phyloP scores from a whole-genome alignment of 2,113 vertebrate genomes.

The Apistogramma diplotaenia region DNA sequence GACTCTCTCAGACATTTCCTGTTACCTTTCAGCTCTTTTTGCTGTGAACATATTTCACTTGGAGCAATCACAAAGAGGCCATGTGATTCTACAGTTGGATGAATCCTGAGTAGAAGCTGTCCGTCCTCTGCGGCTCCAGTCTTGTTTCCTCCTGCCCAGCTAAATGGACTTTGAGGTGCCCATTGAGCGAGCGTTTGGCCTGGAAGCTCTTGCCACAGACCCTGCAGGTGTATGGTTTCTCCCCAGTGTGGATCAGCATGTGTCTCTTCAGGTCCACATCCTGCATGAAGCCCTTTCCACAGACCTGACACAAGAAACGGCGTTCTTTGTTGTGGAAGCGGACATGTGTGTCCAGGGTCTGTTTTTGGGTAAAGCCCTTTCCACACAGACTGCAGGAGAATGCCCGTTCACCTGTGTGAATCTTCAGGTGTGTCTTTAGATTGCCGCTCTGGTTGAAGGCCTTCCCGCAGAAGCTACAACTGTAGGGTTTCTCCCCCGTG shows the following conservation, averaged over 20 bases:
- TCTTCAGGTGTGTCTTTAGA: conserved; percentile 79
- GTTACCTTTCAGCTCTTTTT: not conserved
- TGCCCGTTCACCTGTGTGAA: conserved; percentile 75
- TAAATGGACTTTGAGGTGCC: conserved; percentile 47
- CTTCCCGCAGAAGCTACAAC: conserved; percentile 78
- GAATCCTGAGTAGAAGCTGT: conserved; percentile 7
- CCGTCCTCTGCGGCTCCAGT: not conserved
- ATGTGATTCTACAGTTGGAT: conserved; percentile 15
- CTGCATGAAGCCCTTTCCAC: conserved; percentile 65
- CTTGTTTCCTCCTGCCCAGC: not conserved
- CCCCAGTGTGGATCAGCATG: conserved; percentile 60
- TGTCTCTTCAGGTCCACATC: conserved; percentile 61
- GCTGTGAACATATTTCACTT: not conserved
- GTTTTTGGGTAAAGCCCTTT: conserved; percentile 60
- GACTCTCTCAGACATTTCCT: not conserved
- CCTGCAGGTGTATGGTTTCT: conserved; percentile 60
- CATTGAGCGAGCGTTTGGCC: conserved; percentile 52
- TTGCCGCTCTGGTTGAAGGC: conserved; percentile 78
- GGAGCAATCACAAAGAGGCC: not conserved
- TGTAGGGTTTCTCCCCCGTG: conserved; percentile 53
- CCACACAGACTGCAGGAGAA: conserved; percentile 75
- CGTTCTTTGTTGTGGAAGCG: conserved; percentile 76
- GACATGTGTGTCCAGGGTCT: conserved; percentile 73
- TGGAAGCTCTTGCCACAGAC: conserved; percentile 62
- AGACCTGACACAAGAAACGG: conserved; percentile 59